Base-by-base conservation (phyloP, 2,113 vertebrate species). In the Beaufortia kweichowensis region DNA sequence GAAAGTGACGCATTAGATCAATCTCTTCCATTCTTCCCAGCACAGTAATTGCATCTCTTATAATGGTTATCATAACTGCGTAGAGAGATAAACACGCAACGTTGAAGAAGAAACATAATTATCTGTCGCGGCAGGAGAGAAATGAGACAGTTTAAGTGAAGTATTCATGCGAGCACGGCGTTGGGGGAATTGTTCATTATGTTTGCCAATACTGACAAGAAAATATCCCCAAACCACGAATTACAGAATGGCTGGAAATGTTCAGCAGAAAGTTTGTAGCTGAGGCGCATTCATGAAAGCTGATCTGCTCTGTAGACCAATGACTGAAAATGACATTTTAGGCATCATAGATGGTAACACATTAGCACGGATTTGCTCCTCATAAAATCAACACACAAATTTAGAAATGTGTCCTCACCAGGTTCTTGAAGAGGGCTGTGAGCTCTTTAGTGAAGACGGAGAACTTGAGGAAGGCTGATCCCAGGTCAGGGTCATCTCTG, bases 371-470 rank as follows among this genome's bases (percentile, higher is more conserved):
- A 76, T 55, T 8, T n/a, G 59, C 35, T 14, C 46, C 31, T 78
- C 8, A 66, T 12, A 43, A 24, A 55, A 10, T 50, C 39, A 57
- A 64, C 35, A 50, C 19, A 72, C 4, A 67, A 2, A 62, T 2
- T 1, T 3, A 29, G n/a, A n/a, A n/a, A n/a, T n/a, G n/a, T 1
- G 61, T 59, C 5, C 95, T 93, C 88, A 99, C 97, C 93, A 99
- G 90, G 89, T 99, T 99, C 91, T 99, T 99, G 91, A 99, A 98
- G 84, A 99, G 95, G 1, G 97, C 96, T 0, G 97, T 96, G 83
- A 99, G 88, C 89, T 99, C 97, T 90, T 99, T 99, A 72, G 97
- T 99, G 83, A 99, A 99, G 85, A 98, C 97, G 0, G 97, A 96
- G 92, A 99, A 99, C 91, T 98, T 99, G 72, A 99, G 93, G 88